Percentiles rank a stretch among this genome's conserved stretches.
Evolutionary conservation across 2,113 vertebrate genomes (phyloP).

Genomic region (Burhinus oedicnemus): DNA sequence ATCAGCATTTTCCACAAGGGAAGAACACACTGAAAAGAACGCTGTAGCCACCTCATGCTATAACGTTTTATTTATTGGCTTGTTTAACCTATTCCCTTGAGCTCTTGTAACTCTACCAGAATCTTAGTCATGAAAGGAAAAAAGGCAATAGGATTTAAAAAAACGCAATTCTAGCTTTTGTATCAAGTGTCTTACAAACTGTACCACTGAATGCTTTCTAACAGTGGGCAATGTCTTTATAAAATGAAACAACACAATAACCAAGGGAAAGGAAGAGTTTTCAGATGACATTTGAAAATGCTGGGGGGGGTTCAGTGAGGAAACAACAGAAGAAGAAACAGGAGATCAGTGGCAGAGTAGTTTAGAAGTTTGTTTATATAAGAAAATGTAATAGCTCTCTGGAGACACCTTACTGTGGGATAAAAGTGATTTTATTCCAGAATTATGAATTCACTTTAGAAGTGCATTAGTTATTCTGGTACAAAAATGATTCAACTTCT

Average conservation of each 20-base stretch:
- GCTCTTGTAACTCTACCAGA: constrained; percentile 28
- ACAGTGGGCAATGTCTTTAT: neutral
- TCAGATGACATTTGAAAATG: neutral
- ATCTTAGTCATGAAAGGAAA: neutral
- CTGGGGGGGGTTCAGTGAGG: neutral
- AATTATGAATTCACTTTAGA: neutral
- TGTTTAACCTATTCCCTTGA: constrained; percentile 30
- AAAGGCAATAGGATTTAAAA: neutral
- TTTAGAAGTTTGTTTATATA: constrained; percentile 39
- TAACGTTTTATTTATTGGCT: constrained; percentile 28
- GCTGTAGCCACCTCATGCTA: neutral
- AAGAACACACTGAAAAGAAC: neutral
- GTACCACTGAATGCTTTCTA: neutral
- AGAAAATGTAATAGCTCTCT: constrained; percentile 52
- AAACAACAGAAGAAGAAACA: constrained; percentile 30
- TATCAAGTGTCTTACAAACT: neutral
- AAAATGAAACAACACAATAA: neutral
- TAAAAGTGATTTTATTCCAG: constrained; percentile 38
- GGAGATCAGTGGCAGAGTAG: constrained; percentile 17
- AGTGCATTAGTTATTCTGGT: neutral
- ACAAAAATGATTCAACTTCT: neutral
- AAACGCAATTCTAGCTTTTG: neutral
- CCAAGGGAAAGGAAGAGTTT: neutral
- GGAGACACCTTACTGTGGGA: constrained; percentile 37
- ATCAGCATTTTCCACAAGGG: neutral